Evolutionary conservation across 2,888 invertebrate genomes (phyloP).

Genomic region (Mayetiola destructor): DNA sequence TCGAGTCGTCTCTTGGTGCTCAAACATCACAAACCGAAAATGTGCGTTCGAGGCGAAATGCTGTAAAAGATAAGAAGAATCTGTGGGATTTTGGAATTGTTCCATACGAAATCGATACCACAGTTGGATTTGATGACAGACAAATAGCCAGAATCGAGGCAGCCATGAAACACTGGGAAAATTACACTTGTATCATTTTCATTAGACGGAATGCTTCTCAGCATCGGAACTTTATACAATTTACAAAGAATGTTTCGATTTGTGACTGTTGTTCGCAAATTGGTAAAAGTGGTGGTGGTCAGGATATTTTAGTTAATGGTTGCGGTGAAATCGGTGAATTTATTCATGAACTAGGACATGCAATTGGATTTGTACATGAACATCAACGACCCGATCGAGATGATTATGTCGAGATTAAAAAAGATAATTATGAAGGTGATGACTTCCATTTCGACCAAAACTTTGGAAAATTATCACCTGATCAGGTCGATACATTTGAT

Average conservation of each 20-base stretch:
- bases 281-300: conserved; percentile 89
- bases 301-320: conserved; percentile 92
- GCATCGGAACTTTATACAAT: conserved; percentile 89
- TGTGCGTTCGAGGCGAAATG: conserved; percentile 45
- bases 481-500: conserved; percentile 92
- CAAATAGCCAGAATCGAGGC: conserved; percentile 92
- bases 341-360: conserved; percentile 90
- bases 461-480: conserved; percentile 92
- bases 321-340: conserved; percentile 98
- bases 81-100: conserved; percentile 96
- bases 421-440: conserved; percentile 54
- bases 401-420: conserved; percentile 88
- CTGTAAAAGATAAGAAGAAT: conserved; percentile 84
- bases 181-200: conserved; percentile 93
- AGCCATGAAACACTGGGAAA: conserved; percentile 99
- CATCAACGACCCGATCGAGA: conserved; percentile 96
- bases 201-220: conserved; percentile 72
- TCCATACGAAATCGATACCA: conserved; percentile 79
- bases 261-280: conserved; percentile 95
- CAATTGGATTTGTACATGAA: conserved; percentile 98
- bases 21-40: not conserved
- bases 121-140: conserved; percentile 79
- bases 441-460: conserved; percentile 59
- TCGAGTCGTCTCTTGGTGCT: not conserved
- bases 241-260: conserved; percentile 45